Evolutionary conservation across 2,113 vertebrate species (phyloP).

Genomic region (Notarius lentiginosus): DNA sequence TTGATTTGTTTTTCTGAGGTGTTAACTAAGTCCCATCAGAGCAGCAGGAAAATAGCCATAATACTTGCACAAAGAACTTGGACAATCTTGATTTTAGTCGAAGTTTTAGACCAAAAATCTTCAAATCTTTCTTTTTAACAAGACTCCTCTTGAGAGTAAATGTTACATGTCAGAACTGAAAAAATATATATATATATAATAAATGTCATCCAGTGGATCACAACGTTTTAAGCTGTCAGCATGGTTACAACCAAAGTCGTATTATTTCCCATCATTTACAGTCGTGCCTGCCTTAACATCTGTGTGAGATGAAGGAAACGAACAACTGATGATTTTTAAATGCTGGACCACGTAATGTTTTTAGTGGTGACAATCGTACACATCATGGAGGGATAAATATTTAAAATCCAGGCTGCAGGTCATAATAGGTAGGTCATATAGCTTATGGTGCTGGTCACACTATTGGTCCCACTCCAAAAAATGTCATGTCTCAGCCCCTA

Average conservation of each 20-base stretch:
- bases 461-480: too few species aligned
- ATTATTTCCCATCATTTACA: background rate
- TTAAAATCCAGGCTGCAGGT: background rate
- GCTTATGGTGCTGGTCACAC: too few species aligned
- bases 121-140: background rate
- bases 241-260: constrained; percentile 21
- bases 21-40: constrained; percentile 1
- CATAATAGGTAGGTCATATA: background rate
- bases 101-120: background rate
- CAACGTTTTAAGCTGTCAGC: background rate
- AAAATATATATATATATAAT: background rate
- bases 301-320: background rate
- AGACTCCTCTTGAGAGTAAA: background rate
- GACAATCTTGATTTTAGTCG: constrained; percentile 16
- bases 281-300: background rate
- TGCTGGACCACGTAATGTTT: background rate
- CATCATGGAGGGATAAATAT: background rate
- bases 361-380: background rate
- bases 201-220: background rate
- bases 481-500: too few species aligned
- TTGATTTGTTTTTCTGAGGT: background rate
- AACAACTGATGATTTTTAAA: constrained; percentile 7
- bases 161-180: background rate
- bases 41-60: constrained; percentile 42
- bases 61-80: constrained; percentile 8